These are phyloP conservation scores for Drosophila robusta DNA, from an alignment of 2,888 invertebrate genomes.

Conservation along the genomic window DNA sequence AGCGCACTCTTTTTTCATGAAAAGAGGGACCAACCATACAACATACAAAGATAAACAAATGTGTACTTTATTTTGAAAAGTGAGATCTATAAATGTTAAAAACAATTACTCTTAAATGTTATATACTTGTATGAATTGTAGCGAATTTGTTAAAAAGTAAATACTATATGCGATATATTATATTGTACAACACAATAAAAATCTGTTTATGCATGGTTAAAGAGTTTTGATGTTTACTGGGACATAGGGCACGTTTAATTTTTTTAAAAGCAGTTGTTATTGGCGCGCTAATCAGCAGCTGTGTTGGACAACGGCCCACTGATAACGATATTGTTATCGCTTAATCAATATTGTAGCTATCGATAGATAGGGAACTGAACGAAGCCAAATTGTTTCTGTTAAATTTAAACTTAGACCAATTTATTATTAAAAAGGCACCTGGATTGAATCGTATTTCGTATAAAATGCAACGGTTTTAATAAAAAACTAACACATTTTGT, in stretches of 20 bases:
- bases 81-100: slow-evolving; percentile 68
- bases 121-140: slow-evolving; percentile 55
- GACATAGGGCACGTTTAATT: not conserved
- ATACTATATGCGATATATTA: slow-evolving; percentile 57
- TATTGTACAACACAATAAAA: slow-evolving; percentile 66
- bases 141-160: slow-evolving; percentile 58
- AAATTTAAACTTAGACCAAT: not conserved
- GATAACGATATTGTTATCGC: not conserved
- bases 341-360: not conserved
- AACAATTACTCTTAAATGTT: slow-evolving; percentile 50
- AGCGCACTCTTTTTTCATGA: slow-evolving; percentile 78
- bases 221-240: not conserved
- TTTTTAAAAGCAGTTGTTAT: not conserved
- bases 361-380: not conserved
- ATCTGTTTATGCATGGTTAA: slow-evolving; percentile 66
- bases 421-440: no score
- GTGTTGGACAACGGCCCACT: slow-evolving; percentile 7
- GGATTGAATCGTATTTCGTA: not conserved
- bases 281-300: not conserved
- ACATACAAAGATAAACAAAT: slow-evolving; percentile 56
- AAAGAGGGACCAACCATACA: slow-evolving; percentile 73
- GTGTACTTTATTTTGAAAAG: slow-evolving; percentile 74
- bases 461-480: not conserved
- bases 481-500: not conserved
- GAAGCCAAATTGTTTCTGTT: not conserved